Conservation (phyloP, 2,888 invertebrate species). For the Epirrhoe alternata region DNA sequence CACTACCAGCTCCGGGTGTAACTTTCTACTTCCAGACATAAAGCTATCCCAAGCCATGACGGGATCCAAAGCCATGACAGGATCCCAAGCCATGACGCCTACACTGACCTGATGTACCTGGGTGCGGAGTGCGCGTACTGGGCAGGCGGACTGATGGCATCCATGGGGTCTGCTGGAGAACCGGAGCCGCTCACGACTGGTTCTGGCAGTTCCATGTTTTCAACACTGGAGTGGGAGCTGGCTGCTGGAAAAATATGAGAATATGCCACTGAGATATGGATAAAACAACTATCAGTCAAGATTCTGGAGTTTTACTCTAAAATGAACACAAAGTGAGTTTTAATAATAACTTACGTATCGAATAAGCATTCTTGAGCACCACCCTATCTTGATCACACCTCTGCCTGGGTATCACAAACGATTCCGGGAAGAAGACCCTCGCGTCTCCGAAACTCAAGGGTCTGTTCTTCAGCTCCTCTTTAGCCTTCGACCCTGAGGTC, state of each 20-base stretch:
- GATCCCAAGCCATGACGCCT: background rate
- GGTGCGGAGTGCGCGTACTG: conserved; percentile 87
- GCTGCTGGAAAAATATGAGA: conserved; percentile 50
- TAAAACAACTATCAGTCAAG: too few species aligned
- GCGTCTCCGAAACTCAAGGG: conserved; percentile 77
- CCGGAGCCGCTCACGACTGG: conserved; percentile 63
- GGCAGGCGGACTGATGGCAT: conserved; percentile 89
- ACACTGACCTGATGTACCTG: conserved; percentile 67
- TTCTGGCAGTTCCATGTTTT: conserved; percentile 65
- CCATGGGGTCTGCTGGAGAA: conserved; percentile 77
- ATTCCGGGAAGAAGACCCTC: conserved; percentile 81
- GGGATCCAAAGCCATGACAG: background rate
- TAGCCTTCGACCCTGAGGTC: conserved; percentile 77
- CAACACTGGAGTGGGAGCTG: conserved; percentile 77
- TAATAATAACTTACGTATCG: conserved; percentile 69
- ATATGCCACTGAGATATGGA: too few species aligned
- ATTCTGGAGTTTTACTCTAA: too few species aligned
- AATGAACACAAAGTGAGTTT: too few species aligned
- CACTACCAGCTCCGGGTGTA: background rate
- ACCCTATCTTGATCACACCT: conserved; percentile 62
- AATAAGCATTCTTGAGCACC: conserved; percentile 68
- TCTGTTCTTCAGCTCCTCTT: conserved; percentile 67
- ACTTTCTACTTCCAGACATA: background rate
- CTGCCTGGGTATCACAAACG: conserved; percentile 78
- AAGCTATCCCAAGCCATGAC: background rate